Conservation (phyloP, 2,113 vertebrate genomes). For the Coracopsis vasa region DNA sequence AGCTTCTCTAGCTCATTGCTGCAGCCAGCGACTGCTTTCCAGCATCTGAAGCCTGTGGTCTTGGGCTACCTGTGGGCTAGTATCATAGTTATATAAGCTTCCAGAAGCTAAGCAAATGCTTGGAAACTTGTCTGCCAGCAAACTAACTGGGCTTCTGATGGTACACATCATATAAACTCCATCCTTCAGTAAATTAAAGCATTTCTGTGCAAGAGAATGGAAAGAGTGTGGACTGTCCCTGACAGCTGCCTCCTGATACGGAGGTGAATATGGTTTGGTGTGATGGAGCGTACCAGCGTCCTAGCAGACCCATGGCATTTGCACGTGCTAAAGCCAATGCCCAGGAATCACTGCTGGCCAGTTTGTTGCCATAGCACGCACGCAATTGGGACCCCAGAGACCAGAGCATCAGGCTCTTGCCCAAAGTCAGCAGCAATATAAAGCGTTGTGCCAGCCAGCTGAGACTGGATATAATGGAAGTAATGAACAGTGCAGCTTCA, state of each 20-base stretch:
- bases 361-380: background rate
- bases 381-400: accelerated
- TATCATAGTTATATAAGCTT: background rate
- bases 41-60: background rate
- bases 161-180: background rate
- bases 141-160: background rate
- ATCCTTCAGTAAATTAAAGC: background rate
- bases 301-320: background rate
- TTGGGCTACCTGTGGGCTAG: background rate
- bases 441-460: background rate
- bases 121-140: background rate
- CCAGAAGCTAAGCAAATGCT: background rate
- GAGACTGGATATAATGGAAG: background rate
- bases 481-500: background rate
- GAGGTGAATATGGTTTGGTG: accelerated
- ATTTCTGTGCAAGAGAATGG: background rate
- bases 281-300: accelerated
- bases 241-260: background rate
- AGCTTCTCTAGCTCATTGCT: background rate
- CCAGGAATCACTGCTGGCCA: background rate
- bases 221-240: background rate
- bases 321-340: background rate
- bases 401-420: background rate
- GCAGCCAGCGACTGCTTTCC: background rate
- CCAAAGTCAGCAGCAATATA: background rate